Base-by-base conservation (phyloP, 92 coral and sea anemone species). In the Phenganax subtilis region DNA sequence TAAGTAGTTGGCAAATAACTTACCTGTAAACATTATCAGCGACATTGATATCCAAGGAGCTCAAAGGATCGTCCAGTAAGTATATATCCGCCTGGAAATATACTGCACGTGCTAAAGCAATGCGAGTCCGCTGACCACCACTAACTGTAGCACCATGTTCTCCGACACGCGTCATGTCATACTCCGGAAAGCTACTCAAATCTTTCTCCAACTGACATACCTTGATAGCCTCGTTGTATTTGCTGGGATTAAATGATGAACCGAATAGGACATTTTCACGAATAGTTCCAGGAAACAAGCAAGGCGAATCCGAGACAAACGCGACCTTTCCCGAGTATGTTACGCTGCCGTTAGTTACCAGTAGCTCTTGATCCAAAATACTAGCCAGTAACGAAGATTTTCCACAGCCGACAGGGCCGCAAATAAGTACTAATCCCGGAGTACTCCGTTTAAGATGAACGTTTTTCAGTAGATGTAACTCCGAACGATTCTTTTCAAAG, bases 51-150 rank as follows among this genome's bases (percentile, higher is more conserved):
- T 82, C 85, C 37, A 82, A 67, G 12, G 85, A 75, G 55, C 85
- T 72, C 30, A 82, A 17, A 0, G 85, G 85, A n/a, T 82, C 85
- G 60, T 82, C 85, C 72, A 82, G 57, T 15, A 82, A 76, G 52
- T 71, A 82, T 51, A 82, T 82, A 14, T 82, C 85, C 0, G 58
- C 71, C 64, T 72, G 57, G 0, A 80, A 72, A 11, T 82, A 73
- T 53, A 73, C 80, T 51, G 85, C 85, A 61, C 85, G 85, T 82
- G 85, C 85, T 7, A 82, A 71, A 12, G 80, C 70, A 52, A 82
- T 76, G 20, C 85, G 76, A 37, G 85, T 68, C 68, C 85, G 85
- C 85, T 82, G 85, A 72, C 85, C 85, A 44, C 85, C 85, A 44
- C 85, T 73, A 6, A 82, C 57, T 14, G 80, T 75, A 7, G 78